Evolutionary conservation across 2,113 vertebrate genomes (phyloP).

Genomic region (Camelus bactrianus): DNA sequence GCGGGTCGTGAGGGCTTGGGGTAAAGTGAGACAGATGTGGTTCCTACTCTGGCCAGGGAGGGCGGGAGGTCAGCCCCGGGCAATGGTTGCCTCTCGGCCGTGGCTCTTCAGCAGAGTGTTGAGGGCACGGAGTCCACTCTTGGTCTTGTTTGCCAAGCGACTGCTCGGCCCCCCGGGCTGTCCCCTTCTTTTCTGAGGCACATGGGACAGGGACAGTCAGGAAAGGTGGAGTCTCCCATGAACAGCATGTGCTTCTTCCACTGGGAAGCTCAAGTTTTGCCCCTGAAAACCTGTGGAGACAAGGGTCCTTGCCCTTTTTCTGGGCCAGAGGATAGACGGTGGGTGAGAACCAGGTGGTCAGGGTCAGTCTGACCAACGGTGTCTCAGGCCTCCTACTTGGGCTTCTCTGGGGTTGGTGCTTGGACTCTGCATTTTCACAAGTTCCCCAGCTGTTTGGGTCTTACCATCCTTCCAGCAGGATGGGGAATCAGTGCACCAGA

Average conservation of each 20-base stretch:
- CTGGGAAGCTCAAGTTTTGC: background rate
- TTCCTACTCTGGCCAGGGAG: background rate
- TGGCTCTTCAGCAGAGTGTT: background rate
- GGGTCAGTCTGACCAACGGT: accelerated
- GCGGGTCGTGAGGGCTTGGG: background rate
- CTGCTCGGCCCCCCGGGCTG: background rate
- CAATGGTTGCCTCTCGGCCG: accelerated
- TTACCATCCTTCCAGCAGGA: background rate
- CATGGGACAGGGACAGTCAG: background rate
- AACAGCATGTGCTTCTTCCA: background rate
- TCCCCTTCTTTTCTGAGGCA: background rate
- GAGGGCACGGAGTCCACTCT: background rate
- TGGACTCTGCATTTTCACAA: background rate
- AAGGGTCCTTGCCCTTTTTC: background rate
- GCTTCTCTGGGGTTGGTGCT: background rate
- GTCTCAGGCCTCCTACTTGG: background rate
- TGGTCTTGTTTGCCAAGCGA: background rate
- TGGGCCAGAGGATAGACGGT: background rate
- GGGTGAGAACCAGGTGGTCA: too few species aligned
- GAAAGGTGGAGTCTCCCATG: background rate
- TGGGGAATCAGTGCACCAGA: background rate
- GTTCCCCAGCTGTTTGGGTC: background rate
- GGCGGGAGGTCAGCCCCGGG: accelerated
- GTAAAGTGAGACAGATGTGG: accelerated
- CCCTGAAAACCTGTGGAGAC: background rate